Base-by-base conservation (phyloP, 1,140 invertebrate species). In the Belonocnema kinseyi region DNA sequence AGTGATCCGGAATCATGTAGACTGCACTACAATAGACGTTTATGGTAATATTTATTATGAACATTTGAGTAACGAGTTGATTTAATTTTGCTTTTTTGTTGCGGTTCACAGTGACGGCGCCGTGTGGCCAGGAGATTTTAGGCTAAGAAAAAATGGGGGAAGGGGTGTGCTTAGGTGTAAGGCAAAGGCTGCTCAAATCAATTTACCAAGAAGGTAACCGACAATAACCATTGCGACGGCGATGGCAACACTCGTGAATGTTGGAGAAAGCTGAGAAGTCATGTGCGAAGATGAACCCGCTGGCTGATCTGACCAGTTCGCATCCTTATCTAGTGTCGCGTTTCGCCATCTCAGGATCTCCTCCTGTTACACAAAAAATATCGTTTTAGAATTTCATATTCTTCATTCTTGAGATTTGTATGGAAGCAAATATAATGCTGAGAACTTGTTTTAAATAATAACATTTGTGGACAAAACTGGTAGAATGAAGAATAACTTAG, bases 201-300 rank as follows among this genome's bases (percentile, higher is more conserved):
- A 75, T 89, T 91, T 92, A 75, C 90, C 91, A 82, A 92, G 75
- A 50, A 91, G 81, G 83, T 88, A 91, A 77, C 90, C 91, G 26
- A 91, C 71, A 84, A 92, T 80, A 73, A 87, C 85, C 87, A 92
- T 91, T 19, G 84, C 82, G 46, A 92, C 75, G 56, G 88, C 87
- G 66, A 91, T 85, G 11, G 90, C 76, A 70, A 90, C 81, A 80
- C 80, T 89, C 66, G 82, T 86, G 51, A 83, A 85, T 50, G 88
- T 77, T 58, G 85, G 82, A 73, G 82, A 78, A 75, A 87, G 66
- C 75, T 83, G 87, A 61, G 79, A 83, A 87, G 70, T 88, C 79
- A 70, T 90, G 54, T 75, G 84, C 21, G 89, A 86, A 74, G 84
- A 84, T 52, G 88, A 46, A 70, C 83, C 85, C 75, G 84, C 82